phyloP scores from a whole-genome alignment of 2,888 invertebrate genomes.

The Lissocephala sabroskyi region DNA sequence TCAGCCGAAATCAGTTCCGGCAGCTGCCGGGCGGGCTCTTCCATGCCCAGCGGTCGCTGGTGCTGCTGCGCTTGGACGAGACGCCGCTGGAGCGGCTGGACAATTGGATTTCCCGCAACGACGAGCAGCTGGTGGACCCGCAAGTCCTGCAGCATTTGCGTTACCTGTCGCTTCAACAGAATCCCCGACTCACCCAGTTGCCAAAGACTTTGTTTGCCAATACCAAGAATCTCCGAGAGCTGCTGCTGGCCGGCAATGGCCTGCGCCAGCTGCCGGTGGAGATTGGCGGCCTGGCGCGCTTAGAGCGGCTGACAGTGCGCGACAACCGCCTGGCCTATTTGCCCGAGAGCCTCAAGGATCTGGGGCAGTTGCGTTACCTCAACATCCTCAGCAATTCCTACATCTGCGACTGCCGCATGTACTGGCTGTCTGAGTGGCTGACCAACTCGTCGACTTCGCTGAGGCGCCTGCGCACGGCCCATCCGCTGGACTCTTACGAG shows the following conservation, averaged over 20 bases:
- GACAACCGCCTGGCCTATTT: conserved; percentile 81
- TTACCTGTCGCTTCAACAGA: conserved; percentile 77
- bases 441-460: conserved; percentile 53
- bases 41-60: conserved; percentile 77
- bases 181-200: conserved; percentile 76
- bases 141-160: conserved; percentile 77
- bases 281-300: conserved; percentile 64
- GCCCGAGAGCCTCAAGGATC: conserved; percentile 79
- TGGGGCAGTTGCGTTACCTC: conserved; percentile 78
- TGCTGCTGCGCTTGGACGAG: conserved; percentile 77
- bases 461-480: conserved; percentile 71
- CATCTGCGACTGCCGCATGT: conserved; percentile 90
- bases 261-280: conserved; percentile 75
- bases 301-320: conserved; percentile 80
- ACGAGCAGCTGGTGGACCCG: conserved; percentile 49
- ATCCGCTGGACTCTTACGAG: conserved; percentile 32
- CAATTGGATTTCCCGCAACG: conserved; percentile 74
- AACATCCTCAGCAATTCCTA: conserved; percentile 84
- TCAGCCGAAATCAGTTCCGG: conserved; percentile 76
- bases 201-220: conserved; percentile 78
- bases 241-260: conserved; percentile 81
- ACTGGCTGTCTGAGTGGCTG: conserved; percentile 82
- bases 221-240: conserved; percentile 75
- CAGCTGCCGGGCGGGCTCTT: conserved; percentile 77
- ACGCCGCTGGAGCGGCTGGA: conserved; percentile 78